Base-by-base conservation (phyloP, 2,797 vertebrate genomes). In the Decapterus maruadsi region DNA sequence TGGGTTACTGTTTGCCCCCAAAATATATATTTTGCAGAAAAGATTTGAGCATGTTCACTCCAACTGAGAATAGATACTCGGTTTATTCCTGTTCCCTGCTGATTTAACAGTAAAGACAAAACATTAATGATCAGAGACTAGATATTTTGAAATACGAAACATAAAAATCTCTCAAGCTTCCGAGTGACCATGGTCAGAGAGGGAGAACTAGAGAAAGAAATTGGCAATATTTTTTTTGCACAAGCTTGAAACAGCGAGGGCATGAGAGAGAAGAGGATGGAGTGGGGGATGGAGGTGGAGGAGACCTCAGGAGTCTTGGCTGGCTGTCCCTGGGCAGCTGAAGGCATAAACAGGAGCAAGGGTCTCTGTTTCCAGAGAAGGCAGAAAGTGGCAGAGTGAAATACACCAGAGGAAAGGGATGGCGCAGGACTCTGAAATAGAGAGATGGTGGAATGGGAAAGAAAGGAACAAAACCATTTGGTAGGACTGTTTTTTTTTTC, bases 301-400 rank as follows among this genome's bases (percentile, higher is more conserved):
- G 73, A 53, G 53, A 75, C 81, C 75, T 85, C 72, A 0, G 72
- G 80, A 78, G 83, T 78, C 61, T 82, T 87, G 81, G 76, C 79
- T 74, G 14, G 45, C 64, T 58, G 61, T 86, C 75, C 53, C 65
- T 64, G 76, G 77, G 77, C 80, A 84, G 61, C 71, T 59, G 50
- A 60, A 58, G 48, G 70, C 67, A 72, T 43, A 58, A 36, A 61
- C 57, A 73, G 22, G 34, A 85, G n/a, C 38, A 70, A 60, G 46
- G 54, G 57, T 75, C 45, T 82, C 50, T 57, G 57, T 73, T 81
- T 73, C 70, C 46, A 62, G 48, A 59, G 51, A 62, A 61, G 43
- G 51, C 42, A 78, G 55, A 43, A 61, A 53, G 78, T 66, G 69
- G 46, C 26, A 63, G 51, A 65, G 61, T 46, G 31, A 70, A 65